Conservation (phyloP, 2,888 invertebrate species). For the Sussaba pulchella region DNA sequence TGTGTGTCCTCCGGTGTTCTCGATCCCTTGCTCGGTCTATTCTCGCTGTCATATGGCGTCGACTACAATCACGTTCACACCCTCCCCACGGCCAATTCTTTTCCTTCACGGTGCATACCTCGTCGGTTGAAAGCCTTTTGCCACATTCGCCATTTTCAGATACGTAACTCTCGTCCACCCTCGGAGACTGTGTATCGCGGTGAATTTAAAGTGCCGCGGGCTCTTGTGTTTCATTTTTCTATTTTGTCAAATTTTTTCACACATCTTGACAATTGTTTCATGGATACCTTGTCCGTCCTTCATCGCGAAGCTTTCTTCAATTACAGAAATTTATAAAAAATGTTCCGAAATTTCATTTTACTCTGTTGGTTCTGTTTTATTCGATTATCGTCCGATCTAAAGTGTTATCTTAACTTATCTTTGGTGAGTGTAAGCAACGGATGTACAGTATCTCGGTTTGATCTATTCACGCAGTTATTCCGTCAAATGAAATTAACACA, state of each 20-base stretch:
- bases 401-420: slow-evolving; percentile 1
- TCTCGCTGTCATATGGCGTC: slow-evolving; percentile 7
- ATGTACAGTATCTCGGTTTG: neutral
- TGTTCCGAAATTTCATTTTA: neutral
- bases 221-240: no score
- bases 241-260: no score
- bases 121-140: neutral
- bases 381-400: neutral
- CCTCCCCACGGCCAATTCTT: slow-evolving; percentile 49
- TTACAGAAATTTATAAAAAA: neutral
- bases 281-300: no score
- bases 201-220: no score
- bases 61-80: slow-evolving; percentile 26
- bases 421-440: neutral
- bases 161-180: neutral
- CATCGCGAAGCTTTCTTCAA: no score
- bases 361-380: no score
- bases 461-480: neutral
- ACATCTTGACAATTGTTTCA: no score
- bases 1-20: slow-evolving; percentile 30
- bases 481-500: slow-evolving; percentile 13
- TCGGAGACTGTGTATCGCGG: no score
- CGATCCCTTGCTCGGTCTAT: slow-evolving; percentile 22
- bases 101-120: slow-evolving; percentile 26
- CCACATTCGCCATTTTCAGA: neutral